Evolutionary conservation across 2,888 invertebrate species (phyloP).

Genomic region (Mimumesa dahlbomi): DNA sequence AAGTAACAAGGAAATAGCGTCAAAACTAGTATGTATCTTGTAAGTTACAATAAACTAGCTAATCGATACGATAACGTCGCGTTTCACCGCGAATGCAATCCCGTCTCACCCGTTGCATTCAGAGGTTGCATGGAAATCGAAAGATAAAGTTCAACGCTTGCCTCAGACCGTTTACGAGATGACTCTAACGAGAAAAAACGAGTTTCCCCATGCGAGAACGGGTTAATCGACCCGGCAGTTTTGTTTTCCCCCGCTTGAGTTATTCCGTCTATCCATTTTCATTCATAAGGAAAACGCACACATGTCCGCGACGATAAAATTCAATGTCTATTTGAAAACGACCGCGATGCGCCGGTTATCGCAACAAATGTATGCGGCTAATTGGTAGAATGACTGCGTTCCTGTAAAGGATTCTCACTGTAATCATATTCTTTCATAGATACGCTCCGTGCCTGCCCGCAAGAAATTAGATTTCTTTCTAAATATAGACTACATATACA

Average conservation of each 20-base stretch:
- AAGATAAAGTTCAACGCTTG: not conserved
- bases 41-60: not conserved
- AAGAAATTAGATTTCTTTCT: no score
- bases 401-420: not conserved
- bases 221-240: not conserved
- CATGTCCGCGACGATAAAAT: not conserved
- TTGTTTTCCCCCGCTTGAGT: not conserved
- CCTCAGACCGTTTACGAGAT: not conserved
- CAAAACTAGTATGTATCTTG: not conserved
- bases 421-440: no score
- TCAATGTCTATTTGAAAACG: not conserved
- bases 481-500: no score
- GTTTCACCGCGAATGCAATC: not conserved
- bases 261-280: not conserved
- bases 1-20: not conserved
- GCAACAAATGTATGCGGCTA: not conserved
- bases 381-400: not conserved
- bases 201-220: not conserved
- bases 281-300: conserved; percentile 7
- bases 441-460: no score
- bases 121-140: not conserved
- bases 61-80: not conserved
- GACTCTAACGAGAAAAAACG: not conserved
- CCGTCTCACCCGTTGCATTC: not conserved
- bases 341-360: not conserved